These are phyloP conservation scores for Altica lythri DNA, from an alignment of 2,888 invertebrate species.

Conservation along the genomic window DNA sequence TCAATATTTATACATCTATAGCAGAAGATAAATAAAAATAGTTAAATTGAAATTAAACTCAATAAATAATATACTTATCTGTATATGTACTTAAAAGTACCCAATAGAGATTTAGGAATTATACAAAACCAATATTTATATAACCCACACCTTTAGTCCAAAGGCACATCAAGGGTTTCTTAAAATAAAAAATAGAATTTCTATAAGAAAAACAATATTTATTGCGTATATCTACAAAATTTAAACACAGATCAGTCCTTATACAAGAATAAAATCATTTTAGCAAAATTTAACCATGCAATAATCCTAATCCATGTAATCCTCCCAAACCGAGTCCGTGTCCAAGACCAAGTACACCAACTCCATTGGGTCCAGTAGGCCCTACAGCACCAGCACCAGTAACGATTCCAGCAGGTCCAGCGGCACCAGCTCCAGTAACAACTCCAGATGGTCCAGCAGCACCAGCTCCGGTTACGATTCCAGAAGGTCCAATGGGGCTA, in stretches of 20 bases:
- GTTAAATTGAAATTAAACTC: no score
- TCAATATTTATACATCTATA: no score
- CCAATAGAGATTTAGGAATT: no score
- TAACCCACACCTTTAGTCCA: no score
- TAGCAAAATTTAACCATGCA: not conserved
- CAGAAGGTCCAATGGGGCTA: constrained; percentile 28
- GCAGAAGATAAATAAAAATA: no score
- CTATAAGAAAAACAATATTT: constrained; percentile 12
- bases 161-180: not conserved
- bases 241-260: not conserved
- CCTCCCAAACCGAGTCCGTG: not conserved
- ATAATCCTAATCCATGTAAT: not conserved
- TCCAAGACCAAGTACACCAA: constrained; percentile 9
- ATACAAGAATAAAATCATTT: not conserved
- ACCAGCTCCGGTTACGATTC: constrained; percentile 28
- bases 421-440: constrained; percentile 31
- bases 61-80: no score
- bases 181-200: not conserved
- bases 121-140: no score
- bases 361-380: constrained; percentile 32
- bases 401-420: constrained; percentile 31
- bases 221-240: constrained; percentile 6
- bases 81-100: no score
- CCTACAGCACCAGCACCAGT: constrained; percentile 32
- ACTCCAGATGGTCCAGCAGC: constrained; percentile 33